A percentile compares a stretch with the other conserved stretches of the same genome.
Conservation (phyloP, 2,888 invertebrate genomes). For the Zele albiditarsus region DNA sequence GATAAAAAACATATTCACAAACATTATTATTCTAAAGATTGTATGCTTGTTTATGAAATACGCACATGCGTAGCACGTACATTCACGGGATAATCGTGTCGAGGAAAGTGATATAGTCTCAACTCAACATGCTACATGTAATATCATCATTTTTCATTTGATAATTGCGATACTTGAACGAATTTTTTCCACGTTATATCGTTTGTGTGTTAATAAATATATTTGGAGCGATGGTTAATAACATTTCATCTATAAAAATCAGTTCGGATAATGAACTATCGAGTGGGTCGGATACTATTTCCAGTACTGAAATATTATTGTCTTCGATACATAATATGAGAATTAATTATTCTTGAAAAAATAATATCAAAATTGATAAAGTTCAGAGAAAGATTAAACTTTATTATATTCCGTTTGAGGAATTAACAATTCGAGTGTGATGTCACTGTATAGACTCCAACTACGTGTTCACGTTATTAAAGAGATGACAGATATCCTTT, state of each 20-base stretch:
- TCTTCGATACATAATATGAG: no score
- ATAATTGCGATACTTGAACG: no score
- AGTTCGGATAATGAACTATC: no score
- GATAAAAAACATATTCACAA: constrained; percentile 20
- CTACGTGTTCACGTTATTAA: neutral
- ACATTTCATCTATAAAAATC: neutral
- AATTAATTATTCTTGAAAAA: neutral
- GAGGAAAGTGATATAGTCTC: constrained; percentile 25
- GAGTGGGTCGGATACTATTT: no score
- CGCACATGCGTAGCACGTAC: constrained; percentile 45
- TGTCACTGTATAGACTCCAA: neutral
- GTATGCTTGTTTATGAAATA: constrained; percentile 31
- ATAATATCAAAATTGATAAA: neutral
- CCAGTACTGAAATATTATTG: no score
- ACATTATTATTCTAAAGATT: constrained; percentile 41
- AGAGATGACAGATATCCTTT: neutral
- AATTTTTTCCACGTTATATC: neutral
- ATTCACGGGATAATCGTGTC: constrained; percentile 24
- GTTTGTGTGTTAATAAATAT: neutral
- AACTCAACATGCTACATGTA: neutral
- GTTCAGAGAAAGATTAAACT: neutral
- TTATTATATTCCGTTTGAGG: neutral
- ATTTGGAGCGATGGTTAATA: neutral
- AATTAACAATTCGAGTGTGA: neutral
- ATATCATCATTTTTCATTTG: neutral